These are phyloP conservation scores for Eudyptes chrysolophus DNA, from an alignment of 2,113 vertebrate genomes.

Conservation along the genomic window DNA sequence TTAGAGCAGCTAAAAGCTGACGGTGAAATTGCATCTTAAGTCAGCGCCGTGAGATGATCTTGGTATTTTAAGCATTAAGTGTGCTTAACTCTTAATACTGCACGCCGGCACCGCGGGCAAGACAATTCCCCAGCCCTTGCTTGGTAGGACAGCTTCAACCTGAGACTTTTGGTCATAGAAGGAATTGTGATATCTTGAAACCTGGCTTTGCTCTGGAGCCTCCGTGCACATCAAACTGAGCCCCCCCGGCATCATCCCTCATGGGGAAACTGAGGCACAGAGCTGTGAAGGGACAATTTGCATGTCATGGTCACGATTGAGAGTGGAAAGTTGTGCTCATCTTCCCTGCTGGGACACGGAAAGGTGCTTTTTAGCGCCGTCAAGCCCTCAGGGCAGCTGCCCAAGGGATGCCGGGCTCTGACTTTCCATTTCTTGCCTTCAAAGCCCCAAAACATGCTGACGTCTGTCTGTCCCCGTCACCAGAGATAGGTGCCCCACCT, in stretches of 20 bases:
- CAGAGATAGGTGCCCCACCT: background rate
- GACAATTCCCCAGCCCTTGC: background rate
- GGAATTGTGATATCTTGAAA: accelerated
- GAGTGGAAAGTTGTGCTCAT: background rate
- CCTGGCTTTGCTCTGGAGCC: background rate
- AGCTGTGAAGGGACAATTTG: background rate
- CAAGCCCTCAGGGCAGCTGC: background rate
- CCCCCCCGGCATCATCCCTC: accelerated
- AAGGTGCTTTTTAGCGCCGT: accelerated
- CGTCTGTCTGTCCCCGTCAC: background rate
- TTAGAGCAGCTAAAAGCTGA: background rate
- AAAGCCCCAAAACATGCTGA: accelerated
- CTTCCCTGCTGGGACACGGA: accelerated
- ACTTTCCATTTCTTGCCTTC: background rate
- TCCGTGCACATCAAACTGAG: accelerated
- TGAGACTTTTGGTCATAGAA: accelerated
- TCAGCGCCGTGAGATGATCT: background rate
- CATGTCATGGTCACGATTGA: accelerated
- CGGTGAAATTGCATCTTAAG: background rate
- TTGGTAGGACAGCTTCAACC: background rate
- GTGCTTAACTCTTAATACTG: background rate
- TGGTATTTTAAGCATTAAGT: background rate
- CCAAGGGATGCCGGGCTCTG: no score
- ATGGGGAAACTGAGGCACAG: background rate
- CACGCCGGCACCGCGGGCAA: accelerated